A percentile compares a stretch with the other conserved stretches of the same genome.
Conservation (phyloP, 2,797 vertebrate species). For the Tragopan temminckii region DNA sequence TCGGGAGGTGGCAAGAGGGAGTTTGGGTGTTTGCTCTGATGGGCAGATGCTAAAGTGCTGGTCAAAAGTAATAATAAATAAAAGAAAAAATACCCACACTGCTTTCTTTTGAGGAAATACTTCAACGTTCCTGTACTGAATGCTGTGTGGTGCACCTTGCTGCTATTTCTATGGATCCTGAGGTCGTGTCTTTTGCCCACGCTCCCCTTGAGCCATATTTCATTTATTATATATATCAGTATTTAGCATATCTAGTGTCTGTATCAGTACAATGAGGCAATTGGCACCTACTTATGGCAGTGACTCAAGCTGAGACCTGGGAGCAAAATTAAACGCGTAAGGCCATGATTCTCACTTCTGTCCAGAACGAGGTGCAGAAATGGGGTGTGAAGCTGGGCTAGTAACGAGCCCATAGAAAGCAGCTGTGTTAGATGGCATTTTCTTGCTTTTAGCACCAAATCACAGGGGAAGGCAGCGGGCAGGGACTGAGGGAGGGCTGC, state of each 20-base stretch:
- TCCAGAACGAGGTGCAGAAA: background rate
- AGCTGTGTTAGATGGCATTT: rapidly evolving
- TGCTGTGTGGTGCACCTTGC: background rate
- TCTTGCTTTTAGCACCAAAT: background rate
- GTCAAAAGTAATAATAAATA: background rate
- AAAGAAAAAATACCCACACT: background rate
- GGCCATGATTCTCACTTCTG: background rate
- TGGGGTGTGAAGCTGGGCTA: background rate
- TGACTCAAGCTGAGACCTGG: background rate
- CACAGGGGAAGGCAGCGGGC: background rate
- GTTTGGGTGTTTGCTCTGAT: background rate
- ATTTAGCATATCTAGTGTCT: background rate
- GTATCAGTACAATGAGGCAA: background rate
- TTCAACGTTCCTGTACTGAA: rapidly evolving
- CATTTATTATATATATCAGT: background rate
- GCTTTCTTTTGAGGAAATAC: background rate
- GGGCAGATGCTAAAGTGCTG: background rate
- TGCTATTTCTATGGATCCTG: background rate
- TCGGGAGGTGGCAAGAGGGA: rapidly evolving
- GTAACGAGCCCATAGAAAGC: rapidly evolving
- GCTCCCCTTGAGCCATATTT: background rate
- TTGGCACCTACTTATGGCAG: background rate
- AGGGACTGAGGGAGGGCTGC: rapidly evolving
- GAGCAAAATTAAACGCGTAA: background rate
- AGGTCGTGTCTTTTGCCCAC: background rate